Base-by-base conservation (phyloP, 1,140 invertebrate genomes). In the Meloidogyne hapla region DNA sequence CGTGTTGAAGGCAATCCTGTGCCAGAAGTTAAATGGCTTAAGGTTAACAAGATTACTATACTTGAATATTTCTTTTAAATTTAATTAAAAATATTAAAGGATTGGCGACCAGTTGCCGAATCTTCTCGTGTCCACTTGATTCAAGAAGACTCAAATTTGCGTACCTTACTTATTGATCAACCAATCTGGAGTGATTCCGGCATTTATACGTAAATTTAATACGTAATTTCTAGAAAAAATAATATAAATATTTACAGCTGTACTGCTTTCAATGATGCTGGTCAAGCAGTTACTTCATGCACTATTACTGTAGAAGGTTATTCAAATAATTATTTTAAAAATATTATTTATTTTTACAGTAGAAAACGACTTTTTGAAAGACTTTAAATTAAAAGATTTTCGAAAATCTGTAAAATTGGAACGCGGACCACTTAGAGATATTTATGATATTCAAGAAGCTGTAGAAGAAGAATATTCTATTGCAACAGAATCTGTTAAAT, bases 1-100 rank as follows among this genome's bases (percentile, higher is more conserved):
- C 90, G 92, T 68, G 91, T 98, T 62, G 92, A 91, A 33, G 96
- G 95, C 13, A 91, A 94, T 73, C 96, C 96, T 0, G 92, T 92
- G 83, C 95, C 96, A 0, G 93, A 94, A 79, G 91, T 99, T n/a
- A 95, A 94, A 86, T 97, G 94, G 93, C 96, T 93, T 88, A 97
- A 96, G 88, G 83, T 82, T 26, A 15, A 33, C n/a, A 33, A 48
- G n/a, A 78, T 48, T 45, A 21, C 79, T 42, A 69, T 25, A 69
- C 15, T 33, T 80, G 12, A 0, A 15, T 62, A 6, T 33, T 65
- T 23, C 1, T 40, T 8, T 28, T 76, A 21, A 4, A 74, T 74
- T 26, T 79, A 68, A n/a, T 25, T 64, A 65, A 73, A 45, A 8
- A 26, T 66, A 74, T 84, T 77, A 18, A 45, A 84, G 80, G 94